Conservation (phyloP, 2,888 invertebrate genomes). For the Heliconius aoede region DNA sequence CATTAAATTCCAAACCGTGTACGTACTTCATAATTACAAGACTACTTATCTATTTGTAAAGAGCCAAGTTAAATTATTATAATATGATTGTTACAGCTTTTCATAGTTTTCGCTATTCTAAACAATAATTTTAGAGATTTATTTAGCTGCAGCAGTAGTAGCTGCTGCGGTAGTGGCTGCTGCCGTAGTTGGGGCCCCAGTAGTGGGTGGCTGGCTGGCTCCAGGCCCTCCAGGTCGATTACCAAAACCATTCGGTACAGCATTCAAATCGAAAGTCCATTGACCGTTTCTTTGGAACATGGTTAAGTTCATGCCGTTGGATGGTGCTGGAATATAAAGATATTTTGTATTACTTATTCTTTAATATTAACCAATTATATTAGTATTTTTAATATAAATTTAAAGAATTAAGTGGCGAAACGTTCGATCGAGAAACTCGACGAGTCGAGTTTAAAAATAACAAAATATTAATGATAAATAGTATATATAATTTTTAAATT, state of each 20-base stretch:
- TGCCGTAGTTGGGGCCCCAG: slow-evolving; percentile 22
- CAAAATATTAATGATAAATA: too few species aligned
- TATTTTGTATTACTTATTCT: not conserved
- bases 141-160: not conserved
- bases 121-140: not conserved
- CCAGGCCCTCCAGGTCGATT: slow-evolving; percentile 7
- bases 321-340: slow-evolving; percentile 56
- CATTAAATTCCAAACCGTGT: not conserved
- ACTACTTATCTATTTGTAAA: too few species aligned
- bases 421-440: too few species aligned
- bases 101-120: not conserved
- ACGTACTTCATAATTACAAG: too few species aligned
- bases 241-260: slow-evolving; percentile 33
- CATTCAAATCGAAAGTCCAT: slow-evolving; percentile 42
- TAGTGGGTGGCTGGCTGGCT: not conserved
- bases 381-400: too few species aligned
- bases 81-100: not conserved
- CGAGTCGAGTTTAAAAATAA: too few species aligned
- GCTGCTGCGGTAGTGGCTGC: slow-evolving; percentile 30
- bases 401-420: too few species aligned
- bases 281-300: slow-evolving; percentile 48
- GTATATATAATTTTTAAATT: too few species aligned
- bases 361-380: not conserved
- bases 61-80: too few species aligned
- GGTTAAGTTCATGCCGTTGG: slow-evolving; percentile 58